Conservation (phyloP, 1,140 invertebrate genomes). For the Zophobas atratus region DNA sequence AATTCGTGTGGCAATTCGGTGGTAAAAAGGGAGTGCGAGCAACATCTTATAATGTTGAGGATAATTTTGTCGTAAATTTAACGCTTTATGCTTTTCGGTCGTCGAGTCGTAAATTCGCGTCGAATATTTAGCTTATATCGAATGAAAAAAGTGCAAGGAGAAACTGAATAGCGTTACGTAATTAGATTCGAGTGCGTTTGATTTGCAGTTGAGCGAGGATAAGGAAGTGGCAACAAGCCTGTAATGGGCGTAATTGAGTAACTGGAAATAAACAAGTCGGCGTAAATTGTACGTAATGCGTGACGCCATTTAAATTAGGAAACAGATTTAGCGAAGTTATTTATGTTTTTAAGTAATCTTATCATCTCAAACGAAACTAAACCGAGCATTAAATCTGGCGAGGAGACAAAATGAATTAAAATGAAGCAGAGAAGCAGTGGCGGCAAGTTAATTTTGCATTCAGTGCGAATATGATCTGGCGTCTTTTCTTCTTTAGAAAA, state of each 20-base stretch:
- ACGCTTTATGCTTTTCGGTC: slow-evolving; percentile 33
- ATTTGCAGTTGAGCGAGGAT: slow-evolving; percentile 32
- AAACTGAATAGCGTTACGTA: slow-evolving; percentile 17
- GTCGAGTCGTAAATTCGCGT: slow-evolving; percentile 23
- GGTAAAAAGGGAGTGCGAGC: slow-evolving; percentile 26
- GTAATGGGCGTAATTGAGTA: slow-evolving; percentile 44
- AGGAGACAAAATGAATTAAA: slow-evolving; percentile 63
- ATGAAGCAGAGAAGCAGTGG: slow-evolving; percentile 48
- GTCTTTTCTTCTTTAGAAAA: slow-evolving; percentile 60
- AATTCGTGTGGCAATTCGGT: slow-evolving; percentile 1
- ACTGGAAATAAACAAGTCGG: slow-evolving; percentile 48
- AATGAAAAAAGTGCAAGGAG: slow-evolving; percentile 10
- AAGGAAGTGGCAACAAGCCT: slow-evolving; percentile 33
- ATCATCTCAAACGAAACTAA: slow-evolving; percentile 61
- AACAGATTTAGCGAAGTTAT: slow-evolving; percentile 60
- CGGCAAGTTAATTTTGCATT: slow-evolving; percentile 62
- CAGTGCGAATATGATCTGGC: slow-evolving; percentile 62
- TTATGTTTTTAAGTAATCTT: slow-evolving; percentile 62
- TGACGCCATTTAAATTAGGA: slow-evolving; percentile 58
- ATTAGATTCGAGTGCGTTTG: slow-evolving; percentile 25
- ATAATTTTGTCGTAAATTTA: slow-evolving; percentile 40
- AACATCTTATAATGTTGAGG: slow-evolving; percentile 23
- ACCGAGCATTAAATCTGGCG: slow-evolving; percentile 62
- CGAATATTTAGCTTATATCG: background rate
- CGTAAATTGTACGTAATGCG: slow-evolving; percentile 54